Evolutionary conservation across 2,797 vertebrate genomes (phyloP), one percentile per base, ranked within the genome.

Genomic region (Eulemur rubriventer): DNA sequence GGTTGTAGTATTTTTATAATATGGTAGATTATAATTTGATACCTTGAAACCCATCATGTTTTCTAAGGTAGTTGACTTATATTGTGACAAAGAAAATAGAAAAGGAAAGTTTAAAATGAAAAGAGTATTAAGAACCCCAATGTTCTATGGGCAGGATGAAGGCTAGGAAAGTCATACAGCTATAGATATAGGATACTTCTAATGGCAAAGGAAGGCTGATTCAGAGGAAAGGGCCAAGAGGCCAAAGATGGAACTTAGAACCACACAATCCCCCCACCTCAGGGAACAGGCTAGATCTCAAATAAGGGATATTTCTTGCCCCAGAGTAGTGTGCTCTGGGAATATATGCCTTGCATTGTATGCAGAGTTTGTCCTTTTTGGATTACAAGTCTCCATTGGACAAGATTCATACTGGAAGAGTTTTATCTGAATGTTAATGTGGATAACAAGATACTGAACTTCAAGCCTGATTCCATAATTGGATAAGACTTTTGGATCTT

Each of bases 41-140:
- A 79, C 24, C 17, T 79, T 43, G 22, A 88, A 94, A 73, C 12
- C 14, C n/a, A 94, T 11, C 61, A 3, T 48, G 26, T 70, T 94
- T 89, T 83, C 63, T 38, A 94, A 79, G 41, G 46, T 48, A 80
- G 30, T 76, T 90, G 52, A 61, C 87, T 90, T 92, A 72, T 38
- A 72, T 43, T 59, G 38, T 22, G 50, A 55, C n/a, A 55, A 63
- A 81, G 35, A 59, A 95, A 88, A 95, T 3, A 9, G 41, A 38
- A 9, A 57, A 38, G 70, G 20, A 11, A 78, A 57, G 2, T 70
- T 86, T 69, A 70, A 94, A 84, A 82, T 63, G 18, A 33, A 63
- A 89, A 57, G 50, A 78, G 30, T 22, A 33, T 88, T 75, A 61
- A 79, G 22, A 61, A 46, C 46, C 50, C 28, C 24, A 59, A 12